phyloP scores from a whole-genome alignment of 30 jellyfish, hydroid and myxozoan genomes.

The Aurelia sp. region DNA sequence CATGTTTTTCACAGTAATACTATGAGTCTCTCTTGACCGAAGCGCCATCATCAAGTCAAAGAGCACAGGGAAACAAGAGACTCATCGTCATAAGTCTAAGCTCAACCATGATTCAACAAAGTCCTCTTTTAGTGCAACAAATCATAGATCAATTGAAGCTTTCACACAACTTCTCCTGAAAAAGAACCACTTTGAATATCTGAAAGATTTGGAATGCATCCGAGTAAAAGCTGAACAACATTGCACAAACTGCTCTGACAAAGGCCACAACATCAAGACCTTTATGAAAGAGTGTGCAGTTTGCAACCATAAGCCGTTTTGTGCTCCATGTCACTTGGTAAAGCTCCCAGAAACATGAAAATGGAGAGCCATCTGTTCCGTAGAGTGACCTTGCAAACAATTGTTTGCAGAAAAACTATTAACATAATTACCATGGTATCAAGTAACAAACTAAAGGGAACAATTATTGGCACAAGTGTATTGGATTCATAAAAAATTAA shows the following conservation, averaged over 20 bases:
- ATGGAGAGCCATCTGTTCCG: neutral
- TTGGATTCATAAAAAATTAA: no score
- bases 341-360: slow-evolving; percentile 4
- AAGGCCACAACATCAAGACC: slow-evolving; percentile 45
- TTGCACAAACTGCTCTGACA: slow-evolving; percentile 29
- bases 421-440: no score
- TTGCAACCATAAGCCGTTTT: neutral
- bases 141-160: slow-evolving; percentile 3
- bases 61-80: no score
- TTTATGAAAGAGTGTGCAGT: slow-evolving; percentile 15
- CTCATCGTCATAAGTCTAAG: no score
- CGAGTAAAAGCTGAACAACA: slow-evolving; percentile 10
- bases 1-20: no score
- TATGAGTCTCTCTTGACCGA: no score
- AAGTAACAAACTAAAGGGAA: no score
- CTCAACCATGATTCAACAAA: neutral
- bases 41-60: no score
- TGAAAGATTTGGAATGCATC: slow-evolving; percentile 24
- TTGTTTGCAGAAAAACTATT: no score
- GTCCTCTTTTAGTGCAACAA: slow-evolving; percentile 3
- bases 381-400: neutral
- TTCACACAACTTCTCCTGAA: slow-evolving; percentile 13
- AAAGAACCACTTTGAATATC: neutral
- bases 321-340: slow-evolving; percentile 17
- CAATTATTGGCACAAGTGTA: no score